phyloP scores from a whole-genome alignment of 2,113 vertebrate genomes.

The Emydocephalus ijimae region DNA sequence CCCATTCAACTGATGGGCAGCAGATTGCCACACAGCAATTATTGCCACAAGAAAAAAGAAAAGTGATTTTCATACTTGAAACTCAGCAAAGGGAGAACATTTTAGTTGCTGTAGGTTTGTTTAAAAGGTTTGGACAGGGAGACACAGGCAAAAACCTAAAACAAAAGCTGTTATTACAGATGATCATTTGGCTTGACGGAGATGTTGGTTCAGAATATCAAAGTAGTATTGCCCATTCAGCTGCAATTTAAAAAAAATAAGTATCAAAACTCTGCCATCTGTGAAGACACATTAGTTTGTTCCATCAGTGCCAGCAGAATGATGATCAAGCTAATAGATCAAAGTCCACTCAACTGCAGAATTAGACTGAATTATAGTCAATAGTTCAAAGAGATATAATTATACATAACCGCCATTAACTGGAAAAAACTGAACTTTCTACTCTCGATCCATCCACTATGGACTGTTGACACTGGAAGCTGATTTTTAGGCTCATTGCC shows the following conservation, averaged over 20 bases:
- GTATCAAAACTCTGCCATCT: neutral
- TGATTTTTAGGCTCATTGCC: neutral
- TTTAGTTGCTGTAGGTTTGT: neutral
- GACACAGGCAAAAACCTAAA: neutral
- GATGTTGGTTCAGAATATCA: neutral
- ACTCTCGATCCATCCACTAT: neutral
- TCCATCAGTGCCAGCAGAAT: neutral
- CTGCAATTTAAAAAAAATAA: neutral
- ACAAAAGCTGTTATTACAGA: neutral
- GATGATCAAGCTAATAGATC: neutral
- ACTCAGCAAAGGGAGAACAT: neutral
- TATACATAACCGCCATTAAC: neutral
- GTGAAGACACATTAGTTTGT: neutral
- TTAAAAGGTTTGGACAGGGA: neutral
- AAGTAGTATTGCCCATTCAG: neutral
- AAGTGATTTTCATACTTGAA: neutral
- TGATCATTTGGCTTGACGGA: neutral
- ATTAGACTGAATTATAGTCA: neutral
- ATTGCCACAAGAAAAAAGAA: neutral
- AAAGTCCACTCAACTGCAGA: neutral
- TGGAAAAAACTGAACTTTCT: neutral
- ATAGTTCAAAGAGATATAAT: neutral
- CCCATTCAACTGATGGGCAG: neutral
- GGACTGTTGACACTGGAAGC: neutral
- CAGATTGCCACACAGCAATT: neutral